Conservation (phyloP, 1,140 invertebrate species). For the Scylla paramamosain region DNA sequence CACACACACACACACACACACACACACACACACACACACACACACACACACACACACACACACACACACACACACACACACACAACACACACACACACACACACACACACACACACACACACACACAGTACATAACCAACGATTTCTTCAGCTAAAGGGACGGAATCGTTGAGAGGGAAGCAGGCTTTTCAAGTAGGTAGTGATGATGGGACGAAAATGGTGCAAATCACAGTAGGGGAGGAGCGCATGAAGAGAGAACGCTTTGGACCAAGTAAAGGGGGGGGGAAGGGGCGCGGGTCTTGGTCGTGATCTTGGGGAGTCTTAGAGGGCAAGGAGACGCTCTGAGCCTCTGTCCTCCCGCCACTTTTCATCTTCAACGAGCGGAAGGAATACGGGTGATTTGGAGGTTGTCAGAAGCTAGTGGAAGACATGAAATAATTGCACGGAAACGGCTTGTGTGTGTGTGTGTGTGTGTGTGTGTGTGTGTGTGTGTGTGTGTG, state of each 20-base stretch:
- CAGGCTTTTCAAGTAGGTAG: not conserved
- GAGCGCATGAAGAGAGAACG: not conserved
- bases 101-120: too few species aligned
- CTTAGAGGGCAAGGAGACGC: not conserved
- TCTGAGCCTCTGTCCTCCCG: not conserved
- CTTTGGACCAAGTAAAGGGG: not conserved
- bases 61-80: too few species aligned
- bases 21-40: too few species aligned
- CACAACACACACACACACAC: too few species aligned
- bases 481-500: not conserved
- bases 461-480: not conserved
- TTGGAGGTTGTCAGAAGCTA: not conserved
- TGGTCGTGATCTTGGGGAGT: not conserved
- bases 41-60: too few species aligned
- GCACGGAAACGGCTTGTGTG: not conserved
- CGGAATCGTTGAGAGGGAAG: not conserved
- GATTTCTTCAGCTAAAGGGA: not conserved
- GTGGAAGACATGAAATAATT: constrained; percentile 37
- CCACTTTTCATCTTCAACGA: constrained; percentile 47
- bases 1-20: too few species aligned
- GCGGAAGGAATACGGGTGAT: constrained; percentile 28
- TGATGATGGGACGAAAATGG: not conserved
- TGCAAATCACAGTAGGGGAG: not conserved
- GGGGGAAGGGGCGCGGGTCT: not conserved
- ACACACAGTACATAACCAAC: not conserved